Evolutionary conservation across 2,113 vertebrate species (phyloP).

Genomic region (Dascyllus trimaculatus): DNA sequence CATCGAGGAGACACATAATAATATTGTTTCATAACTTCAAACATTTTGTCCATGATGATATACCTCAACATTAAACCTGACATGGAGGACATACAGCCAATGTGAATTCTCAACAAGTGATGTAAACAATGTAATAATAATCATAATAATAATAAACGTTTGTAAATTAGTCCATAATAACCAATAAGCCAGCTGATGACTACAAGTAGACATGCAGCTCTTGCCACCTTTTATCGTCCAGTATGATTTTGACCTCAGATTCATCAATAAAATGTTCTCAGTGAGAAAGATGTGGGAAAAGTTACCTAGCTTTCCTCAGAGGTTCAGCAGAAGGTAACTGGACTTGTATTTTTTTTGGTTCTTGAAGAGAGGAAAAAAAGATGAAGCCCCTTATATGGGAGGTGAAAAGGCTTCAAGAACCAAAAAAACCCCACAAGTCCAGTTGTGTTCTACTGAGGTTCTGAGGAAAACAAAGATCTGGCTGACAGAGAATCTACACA

Average conservation of each 20-base stretch:
- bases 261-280: constrained; percentile 18
- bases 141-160: constrained; percentile 36
- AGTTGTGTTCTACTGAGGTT: too few species aligned
- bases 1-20: constrained; percentile 70
- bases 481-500: too few species aligned
- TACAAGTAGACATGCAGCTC: constrained; percentile 17
- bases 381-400: too few species aligned
- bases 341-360: too few species aligned
- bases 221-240: not conserved
- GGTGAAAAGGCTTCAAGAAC: too few species aligned
- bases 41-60: constrained; percentile 65
- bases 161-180: constrained; percentile 36
- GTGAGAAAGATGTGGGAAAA: not conserved
- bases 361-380: too few species aligned
- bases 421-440: too few species aligned
- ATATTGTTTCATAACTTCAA: constrained; percentile 62
- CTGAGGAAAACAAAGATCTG: too few species aligned
- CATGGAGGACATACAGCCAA: constrained; percentile 65
- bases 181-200: constrained; percentile 20
- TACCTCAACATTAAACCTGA: constrained; percentile 65
- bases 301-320: too few species aligned
- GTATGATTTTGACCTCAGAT: not conserved
- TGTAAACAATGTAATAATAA: constrained; percentile 52
- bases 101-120: constrained; percentile 63
- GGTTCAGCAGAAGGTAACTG: too few species aligned